Evolutionary conservation across 1,140 invertebrate genomes (phyloP), one percentile per base, ranked within the genome.

Genomic region (Papilio aristodemus): DNA sequence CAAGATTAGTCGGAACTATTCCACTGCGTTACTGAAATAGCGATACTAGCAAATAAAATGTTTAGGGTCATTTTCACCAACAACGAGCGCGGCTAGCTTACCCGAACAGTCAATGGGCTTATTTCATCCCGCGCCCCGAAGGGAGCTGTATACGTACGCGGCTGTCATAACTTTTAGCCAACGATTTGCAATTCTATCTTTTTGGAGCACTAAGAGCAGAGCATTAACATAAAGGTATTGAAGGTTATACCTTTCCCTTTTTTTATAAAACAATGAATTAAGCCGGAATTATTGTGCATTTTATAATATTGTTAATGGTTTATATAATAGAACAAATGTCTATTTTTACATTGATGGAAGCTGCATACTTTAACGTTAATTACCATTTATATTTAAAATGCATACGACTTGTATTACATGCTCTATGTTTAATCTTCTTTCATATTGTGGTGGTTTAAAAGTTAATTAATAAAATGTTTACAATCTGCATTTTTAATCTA

Each of bases 161-260:
- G 80, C 80, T 81, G 84, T 87, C 88, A 87, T 92, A 92, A 91
- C 92, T 91, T 91, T 85, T 84, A 85, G 78, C 80, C 87, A 85
- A 81, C 88, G 89, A 92, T 92, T 92, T 91, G 90, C 89, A 92
- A 92, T 92, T 85, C 84, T 89, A 86, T 87, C 87, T 90, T 83
- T 86, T 87, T 79, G 71, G 78, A 77, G 79, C 82, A 75, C 81
- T 82, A 76, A 85, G 83, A 83, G 84, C n/a, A 81, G 80, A 32
- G 76, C 83, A 87, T 89, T 89, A 90, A 89, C 85, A 89, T 91
- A 87, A 89, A 84, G 80, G 79, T 83, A 80, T 79, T 77, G 78
- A 77, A 76, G 76, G 81, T 81, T 85, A 82, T 74, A 59, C 57
- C 62, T 66, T 41, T 43, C 22, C 46, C 43, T 37, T 67, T 57